phyloP scores from a whole-genome alignment of 2,797 vertebrate species.

The Streptopelia turtur region DNA sequence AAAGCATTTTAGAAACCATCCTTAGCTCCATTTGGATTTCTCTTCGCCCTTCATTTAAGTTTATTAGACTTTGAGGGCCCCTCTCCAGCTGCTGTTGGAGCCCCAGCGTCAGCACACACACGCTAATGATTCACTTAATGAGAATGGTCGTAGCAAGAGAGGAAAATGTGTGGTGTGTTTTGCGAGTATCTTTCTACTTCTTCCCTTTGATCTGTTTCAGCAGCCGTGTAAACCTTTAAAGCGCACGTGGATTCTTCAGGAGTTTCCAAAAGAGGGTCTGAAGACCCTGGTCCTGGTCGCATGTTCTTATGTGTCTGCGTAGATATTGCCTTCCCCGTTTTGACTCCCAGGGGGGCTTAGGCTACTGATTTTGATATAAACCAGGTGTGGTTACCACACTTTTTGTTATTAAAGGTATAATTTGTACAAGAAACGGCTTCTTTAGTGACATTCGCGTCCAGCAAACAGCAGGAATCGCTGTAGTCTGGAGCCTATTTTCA shows the following conservation, averaged over 20 bases:
- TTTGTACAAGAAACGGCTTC: neutral
- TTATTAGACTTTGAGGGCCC: slow-evolving; percentile 58
- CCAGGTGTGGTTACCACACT: neutral
- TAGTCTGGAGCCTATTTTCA: slow-evolving; percentile 45
- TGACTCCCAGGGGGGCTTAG: neutral
- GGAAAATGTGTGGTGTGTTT: neutral
- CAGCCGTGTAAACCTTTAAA: neutral
- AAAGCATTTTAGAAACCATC: slow-evolving; percentile 12
- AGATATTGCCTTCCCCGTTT: neutral
- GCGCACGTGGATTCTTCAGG: neutral
- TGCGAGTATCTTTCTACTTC: neutral
- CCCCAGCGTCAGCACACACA: neutral
- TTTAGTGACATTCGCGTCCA: neutral
- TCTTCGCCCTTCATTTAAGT: slow-evolving; percentile 50
- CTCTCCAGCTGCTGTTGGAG: slow-evolving; percentile 44
- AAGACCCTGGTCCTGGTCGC: neutral
- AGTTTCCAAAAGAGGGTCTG: neutral
- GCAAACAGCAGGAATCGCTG: neutral
- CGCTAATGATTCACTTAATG: slow-evolving; percentile 22
- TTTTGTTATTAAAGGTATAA: neutral
- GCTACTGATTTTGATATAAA: neutral
- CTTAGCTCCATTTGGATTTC: slow-evolving; percentile 19
- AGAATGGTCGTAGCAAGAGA: neutral
- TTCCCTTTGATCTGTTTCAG: neutral
- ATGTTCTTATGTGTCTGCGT: fast-evolving